Base-by-base conservation (phyloP, 2,888 invertebrate species). In the Biston stratarius region DNA sequence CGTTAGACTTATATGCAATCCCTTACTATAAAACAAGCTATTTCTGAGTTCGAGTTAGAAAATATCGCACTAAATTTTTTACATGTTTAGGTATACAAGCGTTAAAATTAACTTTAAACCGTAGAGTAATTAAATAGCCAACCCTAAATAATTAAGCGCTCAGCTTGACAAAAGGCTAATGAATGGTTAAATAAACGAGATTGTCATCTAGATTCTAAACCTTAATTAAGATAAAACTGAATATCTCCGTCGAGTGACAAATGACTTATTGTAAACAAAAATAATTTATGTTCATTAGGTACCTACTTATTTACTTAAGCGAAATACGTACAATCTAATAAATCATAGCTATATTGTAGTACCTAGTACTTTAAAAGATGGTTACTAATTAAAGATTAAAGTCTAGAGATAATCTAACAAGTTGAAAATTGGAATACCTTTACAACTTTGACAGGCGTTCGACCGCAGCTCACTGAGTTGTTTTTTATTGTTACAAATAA, bases 131-230 rank as follows among this genome's bases (percentile, higher is more conserved):
- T 71, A 71, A 71, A 69, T 62, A 67, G 61, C 62, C 61, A 58
- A 63, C 61, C 69, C 51, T 71, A 72, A 70, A 69, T 72, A 73
- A 72, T 71, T 75, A 73, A 72, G 64, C 64, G 60, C 61, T 70
- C 64, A 69, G 55, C 74, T 71, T 67, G 69, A 76, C 74, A 74
- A 75, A 74, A 71, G 74, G 71, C 72, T 70, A 72, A 73, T 71
- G 68, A 71, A 76, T 74, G 70, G 68, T 69, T 72, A 69, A 69
- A 72, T 72, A 65, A 71, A 74, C 61, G 65, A 73, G 72, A 76
- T 76, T 74, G 67, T 71, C 74, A 72, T 72, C 75, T 70, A 52
- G 51, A 69, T 67, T 69, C 64, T 69, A 66, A 67, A 57, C 61
- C 65, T 64, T 75, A 71, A 75, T 76, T 73, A 74, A 70, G 67